These are phyloP conservation scores for Typhlichthys eigenmanni DNA, from an alignment of 2,797 vertebrate genomes.

Conservation along the genomic window DNA sequence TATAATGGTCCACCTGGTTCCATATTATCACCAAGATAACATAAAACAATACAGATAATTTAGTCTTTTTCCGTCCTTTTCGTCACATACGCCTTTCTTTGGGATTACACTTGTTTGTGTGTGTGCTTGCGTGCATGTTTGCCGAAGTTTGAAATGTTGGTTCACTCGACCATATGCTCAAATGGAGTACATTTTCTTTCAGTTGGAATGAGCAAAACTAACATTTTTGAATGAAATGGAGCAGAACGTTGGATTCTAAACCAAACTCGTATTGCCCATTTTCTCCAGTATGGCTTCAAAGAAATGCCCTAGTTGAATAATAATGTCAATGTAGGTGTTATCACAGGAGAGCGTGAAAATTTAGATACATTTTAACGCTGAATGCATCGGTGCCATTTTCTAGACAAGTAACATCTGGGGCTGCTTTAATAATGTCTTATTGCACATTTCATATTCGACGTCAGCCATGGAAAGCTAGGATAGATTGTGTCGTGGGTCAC, in stretches of 20 bases:
- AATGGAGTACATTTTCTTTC: constrained; percentile 54
- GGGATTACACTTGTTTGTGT: neutral
- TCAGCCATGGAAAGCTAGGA: constrained; percentile 2
- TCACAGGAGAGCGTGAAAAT: constrained; percentile 31
- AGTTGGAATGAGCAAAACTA: constrained; percentile 57
- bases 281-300: constrained; percentile 19
- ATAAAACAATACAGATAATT: constrained; percentile 32
- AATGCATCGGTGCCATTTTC: constrained; percentile 62
- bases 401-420: constrained; percentile 34
- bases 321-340: constrained; percentile 34
- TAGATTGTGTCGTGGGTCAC: neutral
- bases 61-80: constrained; percentile 50
- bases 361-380: constrained; percentile 26
- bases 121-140: constrained; percentile 10
- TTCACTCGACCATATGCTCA: constrained; percentile 63
- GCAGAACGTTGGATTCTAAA: constrained; percentile 65
- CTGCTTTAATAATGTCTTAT: constrained; percentile 62
- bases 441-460: constrained; percentile 53
- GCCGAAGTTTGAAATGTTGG: constrained; percentile 46
- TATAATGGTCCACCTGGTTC: constrained; percentile 39
- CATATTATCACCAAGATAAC: constrained; percentile 40
- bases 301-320: constrained; percentile 16
- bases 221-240: constrained; percentile 70
- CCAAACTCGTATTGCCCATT: constrained; percentile 40
- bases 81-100: constrained; percentile 24